Evolutionary conservation across 2,113 vertebrate species (phyloP).

Genomic region (Cygnus buccinator): DNA sequence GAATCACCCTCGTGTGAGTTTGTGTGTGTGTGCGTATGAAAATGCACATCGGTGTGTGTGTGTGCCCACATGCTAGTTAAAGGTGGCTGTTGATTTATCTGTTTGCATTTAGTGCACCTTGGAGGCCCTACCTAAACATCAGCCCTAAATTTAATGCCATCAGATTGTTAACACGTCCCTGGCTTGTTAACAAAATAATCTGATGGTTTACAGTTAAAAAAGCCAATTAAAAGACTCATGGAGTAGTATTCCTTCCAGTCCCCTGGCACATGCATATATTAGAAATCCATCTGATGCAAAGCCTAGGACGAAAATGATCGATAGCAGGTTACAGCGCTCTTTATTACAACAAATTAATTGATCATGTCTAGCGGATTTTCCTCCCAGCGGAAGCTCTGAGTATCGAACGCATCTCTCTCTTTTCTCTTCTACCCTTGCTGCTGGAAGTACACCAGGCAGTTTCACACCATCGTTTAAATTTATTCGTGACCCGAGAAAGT

Average conservation of each 20-base stretch:
- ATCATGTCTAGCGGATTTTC: slow-evolving; percentile 38
- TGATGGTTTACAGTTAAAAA: neutral
- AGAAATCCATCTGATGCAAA: slow-evolving; percentile 21
- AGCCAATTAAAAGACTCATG: neutral
- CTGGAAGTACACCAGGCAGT: neutral
- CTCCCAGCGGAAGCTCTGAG: neutral
- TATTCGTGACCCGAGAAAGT: slow-evolving; percentile 44
- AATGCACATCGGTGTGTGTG: neutral
- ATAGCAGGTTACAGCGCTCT: slow-evolving; percentile 38
- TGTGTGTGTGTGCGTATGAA: neutral
- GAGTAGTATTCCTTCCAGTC: neutral
- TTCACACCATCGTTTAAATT: slow-evolving; percentile 33
- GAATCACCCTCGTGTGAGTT: neutral
- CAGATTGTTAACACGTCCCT: neutral
- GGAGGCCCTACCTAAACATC: neutral
- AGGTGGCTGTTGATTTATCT: neutral
- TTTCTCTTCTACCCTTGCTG: slow-evolving; percentile 7
- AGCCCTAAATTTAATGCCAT: neutral
- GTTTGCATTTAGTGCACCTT: neutral
- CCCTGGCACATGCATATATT: neutral
- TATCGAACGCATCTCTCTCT: neutral
- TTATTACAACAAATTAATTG: slow-evolving; percentile 59
- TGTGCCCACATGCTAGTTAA: neutral
- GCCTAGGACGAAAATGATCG: slow-evolving; percentile 4
- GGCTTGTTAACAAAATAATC: neutral